These are phyloP conservation scores for Microcebus ravelobensis DNA, from an alignment of 2,113 vertebrate species.

Conservation along the genomic window DNA sequence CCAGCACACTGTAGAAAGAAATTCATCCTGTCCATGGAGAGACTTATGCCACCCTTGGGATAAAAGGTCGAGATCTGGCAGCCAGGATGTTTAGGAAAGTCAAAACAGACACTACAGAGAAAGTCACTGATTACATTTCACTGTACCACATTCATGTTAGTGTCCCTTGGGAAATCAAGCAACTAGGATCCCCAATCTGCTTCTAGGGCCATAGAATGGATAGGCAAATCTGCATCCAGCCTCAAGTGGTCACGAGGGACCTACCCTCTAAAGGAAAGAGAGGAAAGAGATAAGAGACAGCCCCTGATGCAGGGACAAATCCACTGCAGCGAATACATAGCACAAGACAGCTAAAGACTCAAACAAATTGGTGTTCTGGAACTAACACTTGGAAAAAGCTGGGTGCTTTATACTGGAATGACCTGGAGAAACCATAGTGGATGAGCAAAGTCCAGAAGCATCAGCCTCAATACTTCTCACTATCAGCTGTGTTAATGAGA, in stretches of 20 bases:
- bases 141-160: slow-evolving; percentile 10
- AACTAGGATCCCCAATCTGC: slow-evolving; percentile 52
- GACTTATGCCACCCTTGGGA: neutral
- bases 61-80: slow-evolving; percentile 4
- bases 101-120: neutral
- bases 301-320: neutral
- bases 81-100: slow-evolving; percentile 54
- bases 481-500: neutral
- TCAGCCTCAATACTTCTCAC: neutral
- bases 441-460: neutral
- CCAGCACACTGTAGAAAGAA: neutral
- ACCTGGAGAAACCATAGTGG: neutral
- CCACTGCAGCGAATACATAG: neutral
- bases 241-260: slow-evolving; percentile 27
- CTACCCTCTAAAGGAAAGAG: neutral
- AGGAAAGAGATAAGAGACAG: neutral
- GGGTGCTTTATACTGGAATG: neutral
- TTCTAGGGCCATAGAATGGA: slow-evolving; percentile 1
- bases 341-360: neutral
- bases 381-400: neutral
- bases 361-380: neutral
- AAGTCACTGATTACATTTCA: slow-evolving; percentile 53
- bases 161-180: slow-evolving; percentile 68
- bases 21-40: neutral
- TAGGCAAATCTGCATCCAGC: neutral